A percentile compares a stretch with the other conserved stretches of the same genome.
These are phyloP conservation scores for Symphodus melops DNA, from an alignment of 2,113 vertebrate genomes.

Conservation along the genomic window DNA sequence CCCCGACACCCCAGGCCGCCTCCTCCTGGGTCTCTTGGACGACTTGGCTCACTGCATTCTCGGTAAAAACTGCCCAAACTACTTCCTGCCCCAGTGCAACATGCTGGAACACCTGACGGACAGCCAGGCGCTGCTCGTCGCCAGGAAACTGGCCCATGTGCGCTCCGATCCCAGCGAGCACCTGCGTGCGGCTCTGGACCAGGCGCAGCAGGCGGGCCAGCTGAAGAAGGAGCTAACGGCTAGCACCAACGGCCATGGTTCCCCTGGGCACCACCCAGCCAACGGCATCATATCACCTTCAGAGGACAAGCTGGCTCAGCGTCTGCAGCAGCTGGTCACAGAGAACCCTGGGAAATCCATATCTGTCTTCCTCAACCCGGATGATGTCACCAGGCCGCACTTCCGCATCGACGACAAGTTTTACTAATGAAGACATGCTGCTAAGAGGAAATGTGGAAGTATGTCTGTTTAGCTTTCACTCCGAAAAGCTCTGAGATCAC, in stretches of 20 bases:
- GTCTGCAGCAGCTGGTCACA: constrained; percentile 86
- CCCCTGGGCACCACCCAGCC: constrained; percentile 70
- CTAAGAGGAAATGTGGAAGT: background rate
- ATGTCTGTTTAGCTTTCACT: background rate
- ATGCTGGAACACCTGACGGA: constrained; percentile 85
- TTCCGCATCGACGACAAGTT: constrained; percentile 88
- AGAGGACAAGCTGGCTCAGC: constrained; percentile 83
- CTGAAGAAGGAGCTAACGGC: constrained; percentile 81
- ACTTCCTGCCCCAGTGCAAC: constrained; percentile 88
- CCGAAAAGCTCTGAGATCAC: background rate
- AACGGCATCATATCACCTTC: constrained; percentile 78
- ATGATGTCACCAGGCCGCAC: constrained; percentile 85
- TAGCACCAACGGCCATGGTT: constrained; percentile 73
- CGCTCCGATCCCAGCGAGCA: constrained; percentile 86
- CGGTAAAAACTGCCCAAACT: constrained; percentile 87
- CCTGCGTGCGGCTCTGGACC: constrained; percentile 86
- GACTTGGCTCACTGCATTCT: constrained; percentile 87
- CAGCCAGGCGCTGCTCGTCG: constrained; percentile 79
- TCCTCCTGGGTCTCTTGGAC: constrained; percentile 88
- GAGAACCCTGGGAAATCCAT: constrained; percentile 88
- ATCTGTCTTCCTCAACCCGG: constrained; percentile 87
- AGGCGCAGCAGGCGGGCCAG: constrained; percentile 84
- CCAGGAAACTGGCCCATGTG: constrained; percentile 83
- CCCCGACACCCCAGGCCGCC: constrained; percentile 83
- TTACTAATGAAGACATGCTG: constrained; percentile 69